Base-by-base conservation (phyloP, 2,888 invertebrate species). In the Ditylenchus weischeri region DNA sequence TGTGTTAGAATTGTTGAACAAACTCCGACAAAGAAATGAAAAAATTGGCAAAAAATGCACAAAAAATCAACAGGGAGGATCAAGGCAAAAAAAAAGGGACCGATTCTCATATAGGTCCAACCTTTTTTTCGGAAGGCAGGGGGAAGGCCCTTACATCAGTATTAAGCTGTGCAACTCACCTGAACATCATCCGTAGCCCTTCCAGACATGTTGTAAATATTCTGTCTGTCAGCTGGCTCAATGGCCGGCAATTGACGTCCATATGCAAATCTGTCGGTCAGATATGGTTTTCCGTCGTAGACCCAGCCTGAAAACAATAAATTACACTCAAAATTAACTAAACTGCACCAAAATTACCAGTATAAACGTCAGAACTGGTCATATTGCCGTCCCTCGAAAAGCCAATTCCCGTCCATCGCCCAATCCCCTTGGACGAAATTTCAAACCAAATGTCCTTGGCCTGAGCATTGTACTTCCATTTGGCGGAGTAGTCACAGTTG, bases 331-430 rank as follows among this genome's bases (percentile, higher is more conserved):
- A 13, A 43, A 43, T 43, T 43, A 13, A 15, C 3, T 43, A 43
- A 15, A 35, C 2, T 47, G 35, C 2, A 38, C 57, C 18, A 29
- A 62, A 62, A 29, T 29, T 19, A 62, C 83, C 83, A 23, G 81
- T 79, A 71, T 79, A 77, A 60, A 83, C 75, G 69, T 83, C 83
- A 21, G 78, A 72, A 64, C 81, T 79, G 8, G 79, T 72, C 83
- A 82, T 81, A 57, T 77, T 72, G 19, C 81, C 80, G 59, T 77
- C 76, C 57, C 73, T 69, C 51, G 36, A 79, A 73, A 84, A 83
- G 48, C 83, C 84, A 62, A 84, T 83, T 19, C 83, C 84, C 1
- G 84, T 84, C 84, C 84, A 84, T 48, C 82, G 65, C 59, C 82
- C 82, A 57, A 77, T 69, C 8, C 77, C 81, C 57, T 76, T 75